A percentile compares a stretch with the other conserved stretches of the same genome.
Evolutionary conservation across 2,113 vertebrate genomes (phyloP).

Genomic region (Chrysemys picta): DNA sequence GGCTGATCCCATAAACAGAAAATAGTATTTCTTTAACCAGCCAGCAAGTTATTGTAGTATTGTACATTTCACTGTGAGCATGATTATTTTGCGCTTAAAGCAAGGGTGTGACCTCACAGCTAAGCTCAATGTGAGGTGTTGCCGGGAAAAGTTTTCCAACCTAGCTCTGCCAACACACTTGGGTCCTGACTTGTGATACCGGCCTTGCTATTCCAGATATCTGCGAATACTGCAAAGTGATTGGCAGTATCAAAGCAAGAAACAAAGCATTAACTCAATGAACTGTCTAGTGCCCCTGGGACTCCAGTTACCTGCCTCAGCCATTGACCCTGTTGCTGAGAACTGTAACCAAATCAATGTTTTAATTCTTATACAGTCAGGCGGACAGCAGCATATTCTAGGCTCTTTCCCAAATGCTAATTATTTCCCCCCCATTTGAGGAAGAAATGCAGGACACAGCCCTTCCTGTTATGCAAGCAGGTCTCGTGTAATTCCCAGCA

Average conservation of each 20-base stretch:
- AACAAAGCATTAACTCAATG: not conserved
- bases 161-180: not conserved
- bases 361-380: conserved; percentile 28
- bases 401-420: conserved; percentile 46
- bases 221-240: not conserved
- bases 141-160: not conserved
- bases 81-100: not conserved
- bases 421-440: conserved; percentile 16
- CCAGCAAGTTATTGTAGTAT: not conserved
- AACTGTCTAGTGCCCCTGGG: not conserved
- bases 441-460: conserved; percentile 1
- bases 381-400: conserved; percentile 20
- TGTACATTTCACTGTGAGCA: not conserved
- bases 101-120: not conserved
- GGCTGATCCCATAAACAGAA: not conserved
- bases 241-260: not conserved
- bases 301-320: not conserved
- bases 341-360: not conserved
- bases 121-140: not conserved
- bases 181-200: not conserved
- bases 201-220: not conserved
- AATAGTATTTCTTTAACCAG: conserved; percentile 15
- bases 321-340: not conserved
- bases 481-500: conserved; percentile 27
- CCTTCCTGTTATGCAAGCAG: conserved; percentile 61